Evolutionary conservation across 2,797 vertebrate genomes (phyloP).

Genomic region (Falco cherrug): DNA sequence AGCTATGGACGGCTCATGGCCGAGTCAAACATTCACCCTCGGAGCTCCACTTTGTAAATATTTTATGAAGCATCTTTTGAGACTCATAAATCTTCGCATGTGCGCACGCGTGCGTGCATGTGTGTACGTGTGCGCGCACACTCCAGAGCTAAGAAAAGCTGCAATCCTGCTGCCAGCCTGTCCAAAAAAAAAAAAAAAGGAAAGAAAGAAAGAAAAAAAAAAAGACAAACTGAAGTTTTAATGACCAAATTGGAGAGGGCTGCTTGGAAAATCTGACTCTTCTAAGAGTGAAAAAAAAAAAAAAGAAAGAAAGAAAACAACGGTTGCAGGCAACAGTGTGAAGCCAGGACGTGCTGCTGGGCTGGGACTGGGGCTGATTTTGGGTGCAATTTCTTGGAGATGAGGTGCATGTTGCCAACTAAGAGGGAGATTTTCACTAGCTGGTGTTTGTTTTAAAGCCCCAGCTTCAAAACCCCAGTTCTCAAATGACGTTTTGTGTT

Average conservation of each 20-base stretch:
- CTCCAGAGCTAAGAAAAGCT: background rate
- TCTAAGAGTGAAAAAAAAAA: background rate
- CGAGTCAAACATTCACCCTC: background rate
- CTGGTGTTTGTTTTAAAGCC: background rate
- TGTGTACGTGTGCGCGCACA: fast-evolving
- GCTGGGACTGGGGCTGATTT: background rate
- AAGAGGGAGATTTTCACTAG: background rate
- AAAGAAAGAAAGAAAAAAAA: too few relatives aligned
- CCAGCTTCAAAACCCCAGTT: background rate
- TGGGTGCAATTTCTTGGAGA: background rate
- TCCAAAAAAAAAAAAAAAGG: fast-evolving
- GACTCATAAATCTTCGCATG: constrained; percentile 40
- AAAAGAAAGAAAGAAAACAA: background rate
- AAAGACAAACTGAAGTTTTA: background rate
- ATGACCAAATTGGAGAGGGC: background rate
- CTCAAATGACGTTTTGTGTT: fast-evolving
- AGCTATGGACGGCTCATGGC: background rate
- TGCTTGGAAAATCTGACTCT: background rate
- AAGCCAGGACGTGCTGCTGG: background rate
- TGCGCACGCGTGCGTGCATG: background rate
- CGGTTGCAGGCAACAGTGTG: fast-evolving
- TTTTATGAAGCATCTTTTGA: constrained; percentile 67
- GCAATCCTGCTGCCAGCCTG: background rate
- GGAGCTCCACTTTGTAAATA: constrained; percentile 64
- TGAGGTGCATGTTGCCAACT: background rate